Percentiles rank a stretch among this genome's conserved stretches.
Evolutionary conservation across 1,140 invertebrate genomes (phyloP).

Genomic region (Anoplolepis gracilipes): DNA sequence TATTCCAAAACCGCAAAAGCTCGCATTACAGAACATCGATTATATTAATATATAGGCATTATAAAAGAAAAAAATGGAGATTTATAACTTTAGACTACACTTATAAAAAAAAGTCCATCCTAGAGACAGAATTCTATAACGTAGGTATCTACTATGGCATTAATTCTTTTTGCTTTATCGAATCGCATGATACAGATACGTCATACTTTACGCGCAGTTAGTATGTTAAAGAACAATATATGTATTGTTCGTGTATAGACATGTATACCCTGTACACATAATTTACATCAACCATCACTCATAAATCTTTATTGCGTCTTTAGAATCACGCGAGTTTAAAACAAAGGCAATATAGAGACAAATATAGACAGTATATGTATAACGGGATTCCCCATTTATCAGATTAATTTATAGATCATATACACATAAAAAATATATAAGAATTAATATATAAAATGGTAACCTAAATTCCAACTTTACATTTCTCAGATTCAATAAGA

Average conservation of each 20-base stretch:
- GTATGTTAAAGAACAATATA: background rate
- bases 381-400: background rate
- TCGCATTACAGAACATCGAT: background rate
- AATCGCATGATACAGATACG: constrained; percentile 24
- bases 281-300: constrained; percentile 61
- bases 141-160: background rate
- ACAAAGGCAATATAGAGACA: constrained; percentile 10
- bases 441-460: background rate
- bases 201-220: constrained; percentile 43
- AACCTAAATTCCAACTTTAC: background rate
- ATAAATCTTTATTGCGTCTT: constrained; percentile 26
- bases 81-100: background rate
- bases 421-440: background rate
- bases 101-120: background rate
- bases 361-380: constrained; percentile 2
- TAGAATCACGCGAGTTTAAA: constrained; percentile 38
- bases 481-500: constrained; percentile 4
- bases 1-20: background rate
- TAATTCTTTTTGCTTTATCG: constrained; percentile 16
- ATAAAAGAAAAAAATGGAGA: background rate
- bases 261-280: constrained; percentile 15
- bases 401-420: background rate
- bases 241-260: constrained; percentile 32
- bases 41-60: background rate
- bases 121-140: background rate